Evolutionary conservation across 1,140 invertebrate genomes (phyloP).

Genomic region (Bombus waltoni): DNA sequence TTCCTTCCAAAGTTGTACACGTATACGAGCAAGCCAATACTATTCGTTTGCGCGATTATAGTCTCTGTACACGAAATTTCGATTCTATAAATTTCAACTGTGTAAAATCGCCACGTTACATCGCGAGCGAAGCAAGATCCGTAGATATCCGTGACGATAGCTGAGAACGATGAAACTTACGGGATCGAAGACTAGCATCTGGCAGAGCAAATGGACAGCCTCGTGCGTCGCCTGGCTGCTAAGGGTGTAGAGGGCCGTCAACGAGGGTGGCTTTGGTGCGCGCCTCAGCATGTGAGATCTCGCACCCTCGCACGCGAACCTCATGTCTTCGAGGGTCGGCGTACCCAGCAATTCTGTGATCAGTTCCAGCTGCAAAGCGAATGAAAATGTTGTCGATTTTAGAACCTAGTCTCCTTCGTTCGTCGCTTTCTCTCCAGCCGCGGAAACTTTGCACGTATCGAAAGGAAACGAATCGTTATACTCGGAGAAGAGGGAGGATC

Average conservation of each 20-base stretch:
- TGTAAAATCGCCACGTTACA: too few relatives aligned
- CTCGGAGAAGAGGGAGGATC: neutral
- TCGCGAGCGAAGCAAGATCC: too few relatives aligned
- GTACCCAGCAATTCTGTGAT: constrained; percentile 99
- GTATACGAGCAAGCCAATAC: too few relatives aligned
- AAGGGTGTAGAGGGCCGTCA: constrained; percentile 95
- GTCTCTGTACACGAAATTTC: too few relatives aligned
- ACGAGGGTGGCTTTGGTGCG: constrained; percentile 93
- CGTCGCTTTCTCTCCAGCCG: neutral
- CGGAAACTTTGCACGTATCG: too few relatives aligned
- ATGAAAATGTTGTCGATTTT: constrained; percentile 24
- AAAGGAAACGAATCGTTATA: neutral
- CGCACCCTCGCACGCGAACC: constrained; percentile 97
- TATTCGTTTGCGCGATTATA: too few relatives aligned
- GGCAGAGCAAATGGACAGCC: constrained; percentile 98
- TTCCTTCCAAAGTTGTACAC: too few relatives aligned
- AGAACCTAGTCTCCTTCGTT: neutral
- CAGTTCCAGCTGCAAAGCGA: constrained; percentile 91
- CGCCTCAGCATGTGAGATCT: constrained; percentile 95
- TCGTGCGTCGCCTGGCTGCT: constrained; percentile 97
- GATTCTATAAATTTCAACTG: too few relatives aligned
- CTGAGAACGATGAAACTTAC: constrained; percentile 85
- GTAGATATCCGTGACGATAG: neutral
- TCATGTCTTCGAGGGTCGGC: constrained; percentile 97
- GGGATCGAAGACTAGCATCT: constrained; percentile 99